Evolutionary conservation across 2,888 invertebrate genomes (phyloP), one percentile per base, ranked within the genome.

Genomic region (Parochlus steinenii): DNA sequence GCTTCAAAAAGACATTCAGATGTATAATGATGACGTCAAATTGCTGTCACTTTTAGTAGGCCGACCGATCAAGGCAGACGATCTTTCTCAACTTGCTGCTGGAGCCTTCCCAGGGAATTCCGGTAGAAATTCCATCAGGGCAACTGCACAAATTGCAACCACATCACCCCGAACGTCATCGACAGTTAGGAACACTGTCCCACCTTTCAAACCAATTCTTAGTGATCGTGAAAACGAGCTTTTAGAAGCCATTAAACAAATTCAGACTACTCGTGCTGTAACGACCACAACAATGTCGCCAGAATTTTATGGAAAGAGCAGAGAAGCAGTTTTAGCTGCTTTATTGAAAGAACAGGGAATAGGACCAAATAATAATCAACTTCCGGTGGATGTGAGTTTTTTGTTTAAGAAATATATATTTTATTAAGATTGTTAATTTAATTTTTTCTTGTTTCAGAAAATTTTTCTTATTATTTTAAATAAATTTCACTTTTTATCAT

Each of bases 291-390:
- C 51, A 23, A 46, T 42, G 6, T 43, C 44, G 5, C 48, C 58
- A 51, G n/a, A n/a, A n/a, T n/a, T n/a, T n/a, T n/a, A n/a, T n/a
- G n/a, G n/a, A n/a, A n/a, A n/a, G n/a, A n/a, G n/a, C n/a, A n/a
- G n/a, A 46, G 77, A 77, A 41, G 77, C 77, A 2, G 56, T 78
- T 41, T 60, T 78, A 17, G 76, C 77, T 1, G 72, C 75, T 3
- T 55, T 77, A 36, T 56, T 78, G 31, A 76, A 76, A 55, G 70
- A 75, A 46, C 70, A 74, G 49, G 77, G 77, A 25, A 75, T 78
- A 45, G 74, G 71, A 39, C 77, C 79, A 4, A 64, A 69, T n/a
- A 74, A 48, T 20, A 48, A 49, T 39, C 48, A 48, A 29, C 38
- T 53, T n/a, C 51, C 49, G 20, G 39, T 48, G 17, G 47, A 48